A percentile compares a stretch with the other conserved stretches of the same genome.
These are phyloP conservation scores for Oreochromis tanganicae DNA, from an alignment of 2,113 vertebrate species.

Conservation along the genomic window DNA sequence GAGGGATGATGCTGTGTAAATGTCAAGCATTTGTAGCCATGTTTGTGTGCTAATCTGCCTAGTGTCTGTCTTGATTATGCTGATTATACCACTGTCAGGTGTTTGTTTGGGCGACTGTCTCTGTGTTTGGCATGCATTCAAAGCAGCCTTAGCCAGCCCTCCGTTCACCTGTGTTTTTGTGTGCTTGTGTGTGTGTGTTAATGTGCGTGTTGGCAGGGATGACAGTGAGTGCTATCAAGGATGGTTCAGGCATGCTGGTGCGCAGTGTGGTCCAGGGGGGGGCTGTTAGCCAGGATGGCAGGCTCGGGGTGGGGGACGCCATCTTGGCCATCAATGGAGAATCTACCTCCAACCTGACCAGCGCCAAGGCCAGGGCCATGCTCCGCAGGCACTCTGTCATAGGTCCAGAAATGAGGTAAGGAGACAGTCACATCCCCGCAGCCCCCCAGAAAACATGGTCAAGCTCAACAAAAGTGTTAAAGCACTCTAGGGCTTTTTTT, in stretches of 20 bases:
- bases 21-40: conserved; percentile 51
- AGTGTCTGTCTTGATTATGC: conserved; percentile 65
- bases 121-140: conserved; percentile 54
- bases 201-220: conserved; percentile 78
- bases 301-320: conserved; percentile 86
- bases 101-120: conserved; percentile 62
- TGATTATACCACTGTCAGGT: conserved; percentile 58
- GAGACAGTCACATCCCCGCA: neutral
- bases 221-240: conserved; percentile 91
- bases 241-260: conserved; percentile 90
- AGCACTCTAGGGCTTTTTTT: neutral
- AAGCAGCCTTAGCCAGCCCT: conserved; percentile 43
- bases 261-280: conserved; percentile 90
- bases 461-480: neutral
- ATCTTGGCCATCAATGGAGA: conserved; percentile 92
- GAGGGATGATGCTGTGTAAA: conserved; percentile 42
- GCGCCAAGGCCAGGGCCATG: conserved; percentile 85
- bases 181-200: conserved; percentile 31
- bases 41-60: conserved; percentile 63
- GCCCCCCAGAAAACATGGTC: neutral
- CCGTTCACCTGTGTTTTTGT: conserved; percentile 44
- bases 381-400: conserved; percentile 90
- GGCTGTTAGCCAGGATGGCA: conserved; percentile 88
- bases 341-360: conserved; percentile 80
- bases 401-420: conserved; percentile 91